phyloP scores from a whole-genome alignment of 1,140 invertebrate genomes.

The Drosophila micromelanica region DNA sequence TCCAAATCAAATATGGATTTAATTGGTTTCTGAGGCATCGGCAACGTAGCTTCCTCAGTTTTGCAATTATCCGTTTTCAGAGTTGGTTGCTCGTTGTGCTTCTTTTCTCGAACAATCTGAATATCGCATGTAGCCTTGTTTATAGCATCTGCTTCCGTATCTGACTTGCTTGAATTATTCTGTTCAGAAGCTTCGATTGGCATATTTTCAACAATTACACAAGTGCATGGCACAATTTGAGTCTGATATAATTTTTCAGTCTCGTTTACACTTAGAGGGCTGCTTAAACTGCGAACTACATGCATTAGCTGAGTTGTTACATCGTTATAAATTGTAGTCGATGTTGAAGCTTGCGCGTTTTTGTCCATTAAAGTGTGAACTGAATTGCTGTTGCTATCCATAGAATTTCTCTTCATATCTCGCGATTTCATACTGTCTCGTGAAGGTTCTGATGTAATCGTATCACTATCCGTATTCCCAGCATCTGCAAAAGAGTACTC shows the following conservation, averaged over 20 bases:
- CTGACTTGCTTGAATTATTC: neutral
- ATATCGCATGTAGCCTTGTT: neutral
- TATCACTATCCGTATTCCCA: slow-evolving; percentile 68
- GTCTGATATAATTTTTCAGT: slow-evolving; percentile 51
- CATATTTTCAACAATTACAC: slow-evolving; percentile 55
- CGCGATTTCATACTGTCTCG: slow-evolving; percentile 56
- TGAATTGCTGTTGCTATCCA: slow-evolving; percentile 71
- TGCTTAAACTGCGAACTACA: slow-evolving; percentile 51
- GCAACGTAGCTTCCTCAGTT: slow-evolving; percentile 6
- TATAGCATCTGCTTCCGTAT: slow-evolving; percentile 1
- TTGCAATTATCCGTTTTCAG: slow-evolving; percentile 1
- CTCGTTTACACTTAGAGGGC: slow-evolving; percentile 44
- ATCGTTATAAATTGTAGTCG: slow-evolving; percentile 33
- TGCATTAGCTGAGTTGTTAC: slow-evolving; percentile 67
- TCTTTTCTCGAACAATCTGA: neutral
- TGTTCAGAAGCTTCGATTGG: neutral
- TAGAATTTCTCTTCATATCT: slow-evolving; percentile 47
- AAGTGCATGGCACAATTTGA: slow-evolving; percentile 73
- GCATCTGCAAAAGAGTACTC: too few relatives aligned
- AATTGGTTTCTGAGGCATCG: slow-evolving; percentile 44
- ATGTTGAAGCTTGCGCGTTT: slow-evolving; percentile 13
- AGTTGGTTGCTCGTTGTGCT: neutral
- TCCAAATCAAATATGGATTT: slow-evolving; percentile 79
- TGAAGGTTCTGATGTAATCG: slow-evolving; percentile 72
- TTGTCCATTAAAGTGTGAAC: slow-evolving; percentile 26